These are phyloP conservation scores for Scrobipalpa atriplicella DNA, from an alignment of 2,888 invertebrate species.

Conservation along the genomic window DNA sequence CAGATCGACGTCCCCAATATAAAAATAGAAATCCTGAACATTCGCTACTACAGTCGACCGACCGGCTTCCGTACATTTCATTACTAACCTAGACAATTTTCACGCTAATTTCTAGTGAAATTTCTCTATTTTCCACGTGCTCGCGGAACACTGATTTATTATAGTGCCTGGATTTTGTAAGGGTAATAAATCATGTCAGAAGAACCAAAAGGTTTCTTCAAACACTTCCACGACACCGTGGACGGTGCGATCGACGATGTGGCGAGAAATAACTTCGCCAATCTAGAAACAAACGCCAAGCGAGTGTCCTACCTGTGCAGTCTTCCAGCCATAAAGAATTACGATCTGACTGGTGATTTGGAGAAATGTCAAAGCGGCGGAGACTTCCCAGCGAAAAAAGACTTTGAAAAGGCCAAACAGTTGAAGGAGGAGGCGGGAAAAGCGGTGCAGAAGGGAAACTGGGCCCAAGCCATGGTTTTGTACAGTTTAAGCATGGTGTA, in stretches of 20 bases:
- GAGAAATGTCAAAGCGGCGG: conserved; percentile 61
- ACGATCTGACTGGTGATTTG: conserved; percentile 71
- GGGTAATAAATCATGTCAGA: conserved; percentile 59
- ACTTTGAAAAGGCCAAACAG: conserved; percentile 81
- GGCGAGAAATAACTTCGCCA: conserved; percentile 84
- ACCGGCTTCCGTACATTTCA: conserved; percentile 57
- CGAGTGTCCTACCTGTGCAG: conserved; percentile 84
- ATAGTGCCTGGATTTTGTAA: background rate
- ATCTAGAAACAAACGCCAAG: conserved; percentile 84
- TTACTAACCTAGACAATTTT: conserved; percentile 54
- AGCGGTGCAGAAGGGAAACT: conserved; percentile 88
- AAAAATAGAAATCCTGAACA: conserved; percentile 69
- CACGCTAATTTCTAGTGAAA: conserved; percentile 6
- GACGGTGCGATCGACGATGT: conserved; percentile 80
- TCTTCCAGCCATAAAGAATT: conserved; percentile 76
- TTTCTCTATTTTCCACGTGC: background rate
- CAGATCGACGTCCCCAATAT: conserved; percentile 63
- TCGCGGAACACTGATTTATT: background rate
- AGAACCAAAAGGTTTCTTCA: conserved; percentile 81
- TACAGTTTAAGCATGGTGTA: conserved; percentile 88
- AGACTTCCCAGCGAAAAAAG: conserved; percentile 78
- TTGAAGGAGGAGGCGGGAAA: conserved; percentile 88
- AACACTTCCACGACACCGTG: conserved; percentile 84
- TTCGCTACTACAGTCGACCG: conserved; percentile 53
- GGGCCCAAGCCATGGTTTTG: conserved; percentile 85